phyloP scores from a whole-genome alignment of 1,140 invertebrate genomes.

The Rhagoletis zephyria region DNA sequence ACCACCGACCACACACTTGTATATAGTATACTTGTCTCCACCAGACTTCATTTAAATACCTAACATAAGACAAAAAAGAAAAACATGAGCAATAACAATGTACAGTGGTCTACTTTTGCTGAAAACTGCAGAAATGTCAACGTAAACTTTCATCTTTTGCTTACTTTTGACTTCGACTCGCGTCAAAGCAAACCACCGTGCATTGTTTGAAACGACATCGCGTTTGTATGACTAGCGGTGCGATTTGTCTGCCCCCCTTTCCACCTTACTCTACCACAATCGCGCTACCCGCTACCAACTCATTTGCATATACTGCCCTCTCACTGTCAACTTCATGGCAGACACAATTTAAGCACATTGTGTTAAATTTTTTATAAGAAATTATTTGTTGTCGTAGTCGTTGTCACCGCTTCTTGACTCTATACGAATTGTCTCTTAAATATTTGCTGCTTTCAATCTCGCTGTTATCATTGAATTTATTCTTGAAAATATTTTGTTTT shows the following conservation, averaged over 20 bases:
- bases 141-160: neutral
- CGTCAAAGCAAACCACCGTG: neutral
- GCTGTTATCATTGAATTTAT: neutral
- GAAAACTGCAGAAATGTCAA: neutral
- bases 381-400: neutral
- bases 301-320: neutral
- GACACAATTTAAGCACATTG: too few relatives aligned
- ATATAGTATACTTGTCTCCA: too few relatives aligned
- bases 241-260: neutral
- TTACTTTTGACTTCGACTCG: neutral
- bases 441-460: neutral
- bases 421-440: neutral
- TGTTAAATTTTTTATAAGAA: neutral
- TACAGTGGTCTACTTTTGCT: conserved; percentile 8
- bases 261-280: neutral
- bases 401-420: neutral
- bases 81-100: neutral
- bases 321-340: too few relatives aligned
- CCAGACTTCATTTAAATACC: too few relatives aligned
- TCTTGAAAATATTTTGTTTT: too few relatives aligned
- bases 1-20: neutral
- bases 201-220: neutral
- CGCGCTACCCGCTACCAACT: neutral
- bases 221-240: neutral
- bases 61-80: neutral